These are phyloP conservation scores for Nebria brevicollis DNA, from an alignment of 2,888 invertebrate species.

Conservation along the genomic window DNA sequence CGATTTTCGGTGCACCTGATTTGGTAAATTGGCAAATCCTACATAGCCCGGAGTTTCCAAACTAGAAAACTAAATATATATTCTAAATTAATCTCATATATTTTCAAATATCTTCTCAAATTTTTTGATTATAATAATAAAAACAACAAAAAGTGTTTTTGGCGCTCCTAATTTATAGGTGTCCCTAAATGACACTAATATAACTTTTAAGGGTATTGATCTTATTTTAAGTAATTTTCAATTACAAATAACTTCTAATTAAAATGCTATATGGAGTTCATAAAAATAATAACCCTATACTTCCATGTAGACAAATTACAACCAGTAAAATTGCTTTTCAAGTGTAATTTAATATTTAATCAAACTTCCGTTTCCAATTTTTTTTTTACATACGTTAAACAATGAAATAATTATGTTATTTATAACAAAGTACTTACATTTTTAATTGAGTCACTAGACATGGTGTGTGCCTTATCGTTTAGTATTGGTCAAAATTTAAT, in stretches of 20 bases:
- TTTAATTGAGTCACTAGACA: conserved; percentile 71
- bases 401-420: conserved; percentile 15
- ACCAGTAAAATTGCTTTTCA: background rate
- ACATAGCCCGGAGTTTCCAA: conserved; percentile 90
- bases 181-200: too few relatives aligned
- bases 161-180: too few relatives aligned
- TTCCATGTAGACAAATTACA: background rate
- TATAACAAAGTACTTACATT: conserved; percentile 64
- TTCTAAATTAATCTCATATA: background rate
- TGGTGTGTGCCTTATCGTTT: conserved; percentile 51
- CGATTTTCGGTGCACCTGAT: conserved; percentile 96
- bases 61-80: conserved; percentile 75
- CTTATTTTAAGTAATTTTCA: too few relatives aligned
- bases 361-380: background rate
- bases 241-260: too few relatives aligned
- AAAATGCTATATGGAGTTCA: too few relatives aligned
- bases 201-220: too few relatives aligned
- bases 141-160: too few relatives aligned
- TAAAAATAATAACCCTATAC: too few relatives aligned
- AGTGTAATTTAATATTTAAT: conserved; percentile 5
- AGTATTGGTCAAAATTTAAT: conserved; percentile 9
- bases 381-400: conserved; percentile 2
- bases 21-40: conserved; percentile 94
- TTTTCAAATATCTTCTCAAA: background rate
- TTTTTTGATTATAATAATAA: background rate